These are phyloP conservation scores for Spodoptera litura DNA, from an alignment of 1,140 invertebrate genomes.

Conservation along the genomic window DNA sequence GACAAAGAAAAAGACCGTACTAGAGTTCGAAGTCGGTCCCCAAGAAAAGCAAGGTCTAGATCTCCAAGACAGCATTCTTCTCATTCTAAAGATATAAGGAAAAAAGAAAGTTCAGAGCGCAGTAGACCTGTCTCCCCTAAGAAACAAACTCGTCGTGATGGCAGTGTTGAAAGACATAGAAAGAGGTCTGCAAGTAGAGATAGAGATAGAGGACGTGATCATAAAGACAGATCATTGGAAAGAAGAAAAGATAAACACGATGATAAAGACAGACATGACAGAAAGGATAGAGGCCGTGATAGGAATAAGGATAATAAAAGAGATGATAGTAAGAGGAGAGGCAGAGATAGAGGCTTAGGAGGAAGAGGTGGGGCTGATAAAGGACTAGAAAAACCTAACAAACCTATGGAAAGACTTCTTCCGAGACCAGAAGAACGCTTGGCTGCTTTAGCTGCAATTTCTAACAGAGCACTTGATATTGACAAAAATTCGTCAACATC, in stretches of 20 bases:
- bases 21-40: conserved; percentile 78
- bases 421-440: conserved; percentile 84
- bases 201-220: conserved; percentile 79
- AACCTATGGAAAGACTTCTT: conserved; percentile 84
- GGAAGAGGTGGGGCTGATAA: conserved; percentile 77
- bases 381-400: conserved; percentile 85
- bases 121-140: conserved; percentile 84
- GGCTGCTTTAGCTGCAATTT: conserved; percentile 83
- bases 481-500: conserved; percentile 83
- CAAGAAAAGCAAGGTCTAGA: conserved; percentile 79
- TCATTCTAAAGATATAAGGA: conserved; percentile 79
- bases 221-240: conserved; percentile 83
- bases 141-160: conserved; percentile 77
- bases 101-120: conserved; percentile 83
- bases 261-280: conserved; percentile 85
- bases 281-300: conserved; percentile 88
- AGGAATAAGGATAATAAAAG: conserved; percentile 85
- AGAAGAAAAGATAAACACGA: conserved; percentile 85
- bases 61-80: conserved; percentile 76
- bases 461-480: conserved; percentile 81
- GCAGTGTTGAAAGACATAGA: conserved; percentile 79
- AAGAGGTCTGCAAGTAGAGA: conserved; percentile 79
- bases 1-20: conserved; percentile 79
- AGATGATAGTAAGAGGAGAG: conserved; percentile 79
- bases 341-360: conserved; percentile 77